Percentiles rank a stretch among this genome's conserved stretches.
phyloP scores from a whole-genome alignment of 2,888 invertebrate species.

The Lasiommata megera region DNA sequence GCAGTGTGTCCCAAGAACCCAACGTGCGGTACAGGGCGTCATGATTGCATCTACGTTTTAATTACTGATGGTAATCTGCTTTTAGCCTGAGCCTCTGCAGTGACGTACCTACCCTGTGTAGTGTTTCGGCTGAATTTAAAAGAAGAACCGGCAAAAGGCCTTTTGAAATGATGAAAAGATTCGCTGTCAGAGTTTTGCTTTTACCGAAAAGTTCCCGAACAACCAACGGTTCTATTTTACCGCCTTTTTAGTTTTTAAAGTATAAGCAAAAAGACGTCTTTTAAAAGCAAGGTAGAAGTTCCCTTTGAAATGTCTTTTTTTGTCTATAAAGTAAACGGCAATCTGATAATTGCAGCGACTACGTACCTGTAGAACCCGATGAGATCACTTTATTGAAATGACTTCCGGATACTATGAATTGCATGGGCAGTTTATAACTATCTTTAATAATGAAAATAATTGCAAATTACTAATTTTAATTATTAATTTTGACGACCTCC shows the following conservation, averaged over 20 bases:
- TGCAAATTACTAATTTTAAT: no score
- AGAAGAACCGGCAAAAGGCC: constrained; percentile 41
- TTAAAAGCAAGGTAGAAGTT: constrained; percentile 7
- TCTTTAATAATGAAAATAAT: no score
- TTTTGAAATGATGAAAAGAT: constrained; percentile 41
- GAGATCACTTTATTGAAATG: no score
- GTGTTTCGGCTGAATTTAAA: constrained; percentile 45
- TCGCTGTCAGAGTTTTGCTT: constrained; percentile 34
- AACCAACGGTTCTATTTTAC: constrained; percentile 28
- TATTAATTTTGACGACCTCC: no score
- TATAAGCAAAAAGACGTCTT: constrained; percentile 12
- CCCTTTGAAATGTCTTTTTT: background rate
- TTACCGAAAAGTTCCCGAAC: constrained; percentile 30
- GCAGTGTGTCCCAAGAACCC: constrained; percentile 34
- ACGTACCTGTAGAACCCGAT: background rate
- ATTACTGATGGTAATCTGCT: constrained; percentile 67
- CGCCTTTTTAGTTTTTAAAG: constrained; percentile 23
- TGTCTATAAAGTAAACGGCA: background rate
- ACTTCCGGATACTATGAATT: no score
- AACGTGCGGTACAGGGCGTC: constrained; percentile 31
- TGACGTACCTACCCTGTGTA: constrained; percentile 47
- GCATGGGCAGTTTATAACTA: no score
- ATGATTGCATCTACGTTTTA: constrained; percentile 48
- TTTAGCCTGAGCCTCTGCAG: constrained; percentile 41
- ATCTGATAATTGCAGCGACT: background rate